phyloP scores from a whole-genome alignment of 2,113 vertebrate species.

The Donacobius atricapilla region DNA sequence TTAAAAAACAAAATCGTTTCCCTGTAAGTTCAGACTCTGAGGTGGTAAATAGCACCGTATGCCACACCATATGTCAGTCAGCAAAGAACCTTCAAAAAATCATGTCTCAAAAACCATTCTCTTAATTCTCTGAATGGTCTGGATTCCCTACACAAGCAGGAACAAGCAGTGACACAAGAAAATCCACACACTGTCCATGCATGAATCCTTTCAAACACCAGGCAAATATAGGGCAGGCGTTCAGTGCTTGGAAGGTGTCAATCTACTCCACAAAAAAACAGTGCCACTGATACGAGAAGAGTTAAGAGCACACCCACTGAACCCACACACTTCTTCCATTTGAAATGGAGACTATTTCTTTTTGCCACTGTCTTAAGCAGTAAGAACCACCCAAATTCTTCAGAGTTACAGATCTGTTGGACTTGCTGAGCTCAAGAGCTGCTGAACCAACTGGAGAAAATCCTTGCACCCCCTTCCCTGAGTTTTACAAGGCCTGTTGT shows the following conservation, averaged over 20 bases:
- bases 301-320: not conserved
- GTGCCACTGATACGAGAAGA: not conserved
- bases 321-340: not conserved
- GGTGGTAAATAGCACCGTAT: conserved; percentile 60
- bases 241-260: not conserved
- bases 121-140: not conserved
- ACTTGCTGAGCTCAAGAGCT: not conserved
- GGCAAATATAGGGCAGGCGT: not conserved
- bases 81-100: conserved; percentile 23
- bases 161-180: not conserved
- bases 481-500: not conserved
- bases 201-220: not conserved
- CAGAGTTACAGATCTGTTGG: not conserved
- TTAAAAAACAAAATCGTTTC: not conserved
- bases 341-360: not conserved
- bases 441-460: not conserved
- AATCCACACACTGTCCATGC: not conserved
- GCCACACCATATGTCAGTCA: conserved; percentile 48
- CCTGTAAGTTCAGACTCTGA: conserved; percentile 2
- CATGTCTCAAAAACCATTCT: not conserved
- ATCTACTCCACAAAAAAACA: not conserved
- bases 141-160: not conserved
- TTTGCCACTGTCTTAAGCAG: not conserved
- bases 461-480: accelerated
- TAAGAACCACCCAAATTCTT: not conserved